These are phyloP conservation scores for Apteryx owenii DNA, from an alignment of 2,113 vertebrate species.

Conservation along the genomic window DNA sequence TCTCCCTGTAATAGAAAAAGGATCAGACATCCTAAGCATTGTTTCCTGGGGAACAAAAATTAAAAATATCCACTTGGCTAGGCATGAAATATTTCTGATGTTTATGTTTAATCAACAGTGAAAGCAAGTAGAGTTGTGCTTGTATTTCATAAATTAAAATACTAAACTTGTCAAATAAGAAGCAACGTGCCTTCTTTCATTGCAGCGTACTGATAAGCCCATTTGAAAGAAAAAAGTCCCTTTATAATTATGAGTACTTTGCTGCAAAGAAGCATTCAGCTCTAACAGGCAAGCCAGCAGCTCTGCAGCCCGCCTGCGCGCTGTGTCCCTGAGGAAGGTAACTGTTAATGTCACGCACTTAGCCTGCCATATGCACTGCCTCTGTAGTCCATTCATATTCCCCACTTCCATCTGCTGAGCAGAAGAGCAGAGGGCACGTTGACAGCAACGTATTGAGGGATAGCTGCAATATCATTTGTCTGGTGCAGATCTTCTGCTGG, in stretches of 20 bases:
- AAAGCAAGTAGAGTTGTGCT: slow-evolving; percentile 76
- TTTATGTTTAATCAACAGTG: slow-evolving; percentile 51
- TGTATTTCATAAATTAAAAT: slow-evolving; percentile 60
- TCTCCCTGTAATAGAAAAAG: slow-evolving; percentile 46
- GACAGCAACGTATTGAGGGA: neutral
- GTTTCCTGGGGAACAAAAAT: neutral
- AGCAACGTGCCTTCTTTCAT: neutral
- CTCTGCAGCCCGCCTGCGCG: neutral
- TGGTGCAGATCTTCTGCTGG: neutral
- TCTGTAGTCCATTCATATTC: neutral
- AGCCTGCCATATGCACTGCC: fast-evolving
- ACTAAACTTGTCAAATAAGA: slow-evolving; percentile 34
- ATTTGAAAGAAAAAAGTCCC: neutral
- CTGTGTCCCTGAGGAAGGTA: neutral
- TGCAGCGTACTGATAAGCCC: neutral
- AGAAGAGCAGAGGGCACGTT: neutral
- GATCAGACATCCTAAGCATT: slow-evolving; percentile 24
- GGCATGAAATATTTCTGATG: slow-evolving; percentile 31
- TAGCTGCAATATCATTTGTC: neutral
- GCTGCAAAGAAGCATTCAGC: neutral
- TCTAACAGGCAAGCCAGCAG: neutral
- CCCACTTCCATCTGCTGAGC: neutral
- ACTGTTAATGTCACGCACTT: fast-evolving
- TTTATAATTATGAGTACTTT: neutral
- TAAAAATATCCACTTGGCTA: slow-evolving; percentile 45